A percentile compares a stretch with the other conserved stretches of the same genome.
These are phyloP conservation scores for Cheirogaleus major DNA, from an alignment of 2,797 vertebrate species.

Conservation along the genomic window DNA sequence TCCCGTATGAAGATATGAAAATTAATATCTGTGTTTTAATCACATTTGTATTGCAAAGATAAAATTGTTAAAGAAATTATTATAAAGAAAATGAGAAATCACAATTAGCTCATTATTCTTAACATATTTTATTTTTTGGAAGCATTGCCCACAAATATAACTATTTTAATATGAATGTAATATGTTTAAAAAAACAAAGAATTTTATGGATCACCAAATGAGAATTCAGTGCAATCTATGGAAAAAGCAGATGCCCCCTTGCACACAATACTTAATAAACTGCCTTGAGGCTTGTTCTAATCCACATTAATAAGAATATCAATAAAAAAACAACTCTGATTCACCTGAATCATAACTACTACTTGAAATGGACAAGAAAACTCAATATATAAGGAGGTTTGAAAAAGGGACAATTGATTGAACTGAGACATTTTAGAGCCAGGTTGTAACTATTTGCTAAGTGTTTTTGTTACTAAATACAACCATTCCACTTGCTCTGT, in stretches of 20 bases:
- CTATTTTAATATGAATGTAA: background rate
- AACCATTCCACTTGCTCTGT: background rate
- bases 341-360: background rate
- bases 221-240: background rate
- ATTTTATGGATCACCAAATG: background rate
- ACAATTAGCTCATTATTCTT: background rate
- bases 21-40: slow-evolving; percentile 5
- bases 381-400: background rate
- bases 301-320: background rate
- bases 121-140: slow-evolving; percentile 32
- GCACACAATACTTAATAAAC: background rate
- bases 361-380: background rate
- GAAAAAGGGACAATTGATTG: background rate
- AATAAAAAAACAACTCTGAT: background rate
- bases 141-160: background rate
- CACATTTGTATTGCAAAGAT: slow-evolving; percentile 1
- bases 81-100: slow-evolving; percentile 5
- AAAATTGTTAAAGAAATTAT: background rate
- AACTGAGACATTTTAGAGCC: background rate
- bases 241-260: background rate
- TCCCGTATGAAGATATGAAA: background rate
- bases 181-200: background rate
- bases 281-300: background rate
- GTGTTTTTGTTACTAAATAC: background rate
- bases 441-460: background rate